Evolutionary conservation across 2,113 vertebrate species (phyloP), one percentile per base, ranked within the genome.

Genomic region (Ivindomyrus marchei): DNA sequence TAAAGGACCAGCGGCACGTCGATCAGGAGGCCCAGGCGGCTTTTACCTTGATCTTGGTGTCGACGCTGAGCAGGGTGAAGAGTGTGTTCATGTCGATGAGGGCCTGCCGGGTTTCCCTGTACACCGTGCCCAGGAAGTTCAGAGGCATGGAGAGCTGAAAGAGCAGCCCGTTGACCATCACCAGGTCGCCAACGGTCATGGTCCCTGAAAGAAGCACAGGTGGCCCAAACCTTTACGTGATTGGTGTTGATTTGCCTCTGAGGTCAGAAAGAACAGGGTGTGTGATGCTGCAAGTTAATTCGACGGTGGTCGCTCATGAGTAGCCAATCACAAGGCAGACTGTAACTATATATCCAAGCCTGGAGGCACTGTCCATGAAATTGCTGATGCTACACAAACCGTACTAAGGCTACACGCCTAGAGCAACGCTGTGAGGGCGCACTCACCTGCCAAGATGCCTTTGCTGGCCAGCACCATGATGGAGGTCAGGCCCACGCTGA

Each of bases 41-140:
- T 5, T 94, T 97, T 96, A 99, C 98, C 97, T 99, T 99, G 94
- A 99, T 99, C 94, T 95, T 98, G 62, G 98, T 97, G 95, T 99
- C 96, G 84, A 99, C 92, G 83, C 93, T 98, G 92, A 99, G 97
- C 90, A 99, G 96, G 0, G 97, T 98, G 93, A 99, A 99, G 90
- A 99, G 96, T 52, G 97, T 97, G 93, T 99, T 97, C 98, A 99
- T 99, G 94, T 99, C 98, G 90, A 99, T 99, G 56, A 99, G 97
- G 2, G 98, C 98, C 96, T 99, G 98, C 91, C 98, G 96, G 70
- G 98, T 99, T 95, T 99, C 98, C 96, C 98, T 96, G 95, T 99
- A 99, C 9, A 99, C 98, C 0, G 98, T 99, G 90, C 98, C 98
- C 95, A 99, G 94, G 95, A 99, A 99, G 95, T 99, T 99, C 15